A percentile compares a stretch with the other conserved stretches of the same genome.
Conservation (phyloP, 2,888 invertebrate species). For the Parascotia fuliginaria region DNA sequence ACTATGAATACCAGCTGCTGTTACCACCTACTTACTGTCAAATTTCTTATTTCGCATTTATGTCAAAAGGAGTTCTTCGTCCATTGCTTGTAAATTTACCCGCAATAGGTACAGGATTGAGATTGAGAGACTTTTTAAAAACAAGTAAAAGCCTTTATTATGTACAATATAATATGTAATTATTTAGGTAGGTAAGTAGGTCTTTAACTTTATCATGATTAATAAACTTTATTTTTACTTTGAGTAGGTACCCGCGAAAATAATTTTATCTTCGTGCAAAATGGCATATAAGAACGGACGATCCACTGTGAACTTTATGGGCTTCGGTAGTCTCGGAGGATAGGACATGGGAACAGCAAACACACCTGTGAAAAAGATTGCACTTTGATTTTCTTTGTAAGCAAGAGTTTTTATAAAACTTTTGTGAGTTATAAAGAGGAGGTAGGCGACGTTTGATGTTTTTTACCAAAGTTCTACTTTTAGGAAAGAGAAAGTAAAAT, state of each 20-base stretch:
- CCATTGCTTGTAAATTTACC: no score
- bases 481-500: no score
- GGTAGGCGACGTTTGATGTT: no score
- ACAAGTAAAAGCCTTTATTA: not conserved
- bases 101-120: no score
- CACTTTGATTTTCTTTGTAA: no score
- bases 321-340: constrained; percentile 19
- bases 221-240: constrained; percentile 20
- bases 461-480: no score
- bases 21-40: no score
- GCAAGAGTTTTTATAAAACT: no score
- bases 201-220: not conserved
- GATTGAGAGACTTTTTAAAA: not conserved
- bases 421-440: no score
- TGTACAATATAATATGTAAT: not conserved
- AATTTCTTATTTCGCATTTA: no score
- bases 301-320: constrained; percentile 49
- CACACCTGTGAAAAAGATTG: constrained; percentile 25
- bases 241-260: constrained; percentile 53
- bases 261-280: constrained; percentile 47
- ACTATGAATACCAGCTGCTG: no score
- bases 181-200: not conserved
- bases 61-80: no score
- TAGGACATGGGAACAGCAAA: constrained; percentile 22
- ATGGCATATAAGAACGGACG: constrained; percentile 54